Conservation (phyloP, 1,140 invertebrate genomes). For the Lerema accius region DNA sequence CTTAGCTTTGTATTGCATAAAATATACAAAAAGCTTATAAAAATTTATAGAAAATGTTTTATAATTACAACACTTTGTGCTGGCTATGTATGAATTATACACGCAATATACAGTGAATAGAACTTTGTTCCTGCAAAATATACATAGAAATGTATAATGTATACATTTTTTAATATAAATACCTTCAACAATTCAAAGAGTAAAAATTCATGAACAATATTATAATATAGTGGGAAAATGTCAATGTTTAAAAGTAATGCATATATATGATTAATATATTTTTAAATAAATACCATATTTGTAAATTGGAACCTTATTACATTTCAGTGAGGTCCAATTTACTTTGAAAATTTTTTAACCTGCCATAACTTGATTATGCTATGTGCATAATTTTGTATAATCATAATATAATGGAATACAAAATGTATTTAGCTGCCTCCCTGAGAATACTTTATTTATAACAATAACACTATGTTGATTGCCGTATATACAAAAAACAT, state of each 20-base stretch:
- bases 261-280: too few relatives aligned
- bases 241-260: too few relatives aligned
- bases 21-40: constrained; percentile 49
- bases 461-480: not conserved
- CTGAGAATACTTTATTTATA: constrained; percentile 10
- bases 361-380: not conserved
- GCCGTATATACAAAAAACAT: not conserved
- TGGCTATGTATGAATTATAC: constrained; percentile 53
- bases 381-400: not conserved
- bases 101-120: constrained; percentile 37
- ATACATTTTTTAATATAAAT: constrained; percentile 16
- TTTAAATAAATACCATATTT: too few relatives aligned
- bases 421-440: not conserved
- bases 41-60: constrained; percentile 35
- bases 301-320: not conserved
- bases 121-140: constrained; percentile 67
- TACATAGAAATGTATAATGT: constrained; percentile 47
- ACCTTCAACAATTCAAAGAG: not conserved
- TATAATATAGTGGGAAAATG: constrained; percentile 9
- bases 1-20: constrained; percentile 21
- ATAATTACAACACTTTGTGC: constrained; percentile 65
- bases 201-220: too few relatives aligned
- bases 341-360: not conserved
- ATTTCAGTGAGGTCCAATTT: not conserved
- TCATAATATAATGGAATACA: not conserved